These are phyloP conservation scores for Brachionus calyciflorus DNA, from an alignment of 1,140 invertebrate species.

Conservation along the genomic window DNA sequence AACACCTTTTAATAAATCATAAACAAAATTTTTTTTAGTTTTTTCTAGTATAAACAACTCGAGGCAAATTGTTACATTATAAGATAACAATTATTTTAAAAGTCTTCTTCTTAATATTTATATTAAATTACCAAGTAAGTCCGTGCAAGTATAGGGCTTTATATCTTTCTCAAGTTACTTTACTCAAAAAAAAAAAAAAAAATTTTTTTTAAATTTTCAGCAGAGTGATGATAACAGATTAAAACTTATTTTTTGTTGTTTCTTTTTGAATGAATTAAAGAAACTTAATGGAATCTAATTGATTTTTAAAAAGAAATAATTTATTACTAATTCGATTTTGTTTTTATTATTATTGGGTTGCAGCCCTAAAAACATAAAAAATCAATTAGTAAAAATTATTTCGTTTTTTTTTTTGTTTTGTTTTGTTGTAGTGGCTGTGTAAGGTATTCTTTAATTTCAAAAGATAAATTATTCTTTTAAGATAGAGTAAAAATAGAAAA, in stretches of 20 bases:
- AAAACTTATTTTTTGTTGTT: neutral
- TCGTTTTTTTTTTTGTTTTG: neutral
- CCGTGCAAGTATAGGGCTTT: neutral
- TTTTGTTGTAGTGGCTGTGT: neutral
- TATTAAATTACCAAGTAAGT: neutral
- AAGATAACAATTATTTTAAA: neutral
- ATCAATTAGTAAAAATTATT: neutral
- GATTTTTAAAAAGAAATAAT: constrained; percentile 3
- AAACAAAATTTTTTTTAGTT: neutral
- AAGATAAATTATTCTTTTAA: too few relatives aligned
- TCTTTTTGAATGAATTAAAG: neutral
- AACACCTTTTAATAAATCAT: constrained; percentile 26
- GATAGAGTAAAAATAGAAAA: too few relatives aligned
- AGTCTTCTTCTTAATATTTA: constrained; percentile 3
- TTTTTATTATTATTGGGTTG: neutral
- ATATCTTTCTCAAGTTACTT: constrained; percentile 27
- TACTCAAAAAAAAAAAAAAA: too few relatives aligned
- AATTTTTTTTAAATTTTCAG: constrained; percentile 11
- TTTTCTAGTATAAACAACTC: constrained; percentile 19
- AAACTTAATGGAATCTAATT: constrained; percentile 37
- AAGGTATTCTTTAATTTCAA: too few relatives aligned
- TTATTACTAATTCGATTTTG: constrained; percentile 5
- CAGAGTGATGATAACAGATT: constrained; percentile 4
- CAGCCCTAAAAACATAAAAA: constrained; percentile 23
- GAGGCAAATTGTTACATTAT: constrained; percentile 42